phyloP scores from a whole-genome alignment of 2,888 invertebrate genomes.

The Galerucella calmariensis region DNA sequence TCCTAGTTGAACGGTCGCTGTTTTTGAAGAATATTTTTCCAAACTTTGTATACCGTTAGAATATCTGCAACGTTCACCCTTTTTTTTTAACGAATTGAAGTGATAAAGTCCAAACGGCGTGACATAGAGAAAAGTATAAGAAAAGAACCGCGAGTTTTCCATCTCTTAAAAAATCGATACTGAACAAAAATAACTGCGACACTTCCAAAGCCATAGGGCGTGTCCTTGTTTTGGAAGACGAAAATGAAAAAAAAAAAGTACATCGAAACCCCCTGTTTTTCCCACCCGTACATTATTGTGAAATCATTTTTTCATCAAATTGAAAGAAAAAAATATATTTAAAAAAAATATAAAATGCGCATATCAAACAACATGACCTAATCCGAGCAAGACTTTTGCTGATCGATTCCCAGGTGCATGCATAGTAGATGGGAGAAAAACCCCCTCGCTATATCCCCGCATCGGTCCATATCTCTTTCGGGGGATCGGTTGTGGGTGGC shows the following conservation, averaged over 20 bases:
- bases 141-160: slow-evolving; percentile 30
- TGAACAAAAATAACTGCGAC: slow-evolving; percentile 54
- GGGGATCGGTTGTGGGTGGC: slow-evolving; percentile 22
- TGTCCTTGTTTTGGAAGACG: slow-evolving; percentile 37
- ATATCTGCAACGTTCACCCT: no score
- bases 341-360: slow-evolving; percentile 48
- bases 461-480: slow-evolving; percentile 30
- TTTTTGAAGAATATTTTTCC: no score
- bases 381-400: slow-evolving; percentile 52
- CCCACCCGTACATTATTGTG: neutral
- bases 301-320: neutral
- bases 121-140: slow-evolving; percentile 22
- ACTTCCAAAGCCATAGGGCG: slow-evolving; percentile 47
- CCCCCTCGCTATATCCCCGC: slow-evolving; percentile 38
- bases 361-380: slow-evolving; percentile 52
- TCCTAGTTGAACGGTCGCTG: no score
- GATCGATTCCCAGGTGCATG: slow-evolving; percentile 58
- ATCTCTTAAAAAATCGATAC: slow-evolving; percentile 49
- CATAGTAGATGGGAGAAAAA: slow-evolving; percentile 47
- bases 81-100: slow-evolving; percentile 13
- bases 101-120: slow-evolving; percentile 24
- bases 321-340: neutral
- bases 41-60: no score
- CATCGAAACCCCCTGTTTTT: slow-evolving; percentile 19
- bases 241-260: neutral